Percentiles rank a stretch among this genome's conserved stretches.
phyloP scores from a whole-genome alignment of 2,113 vertebrate genomes.

The Marmota flaviventris region DNA sequence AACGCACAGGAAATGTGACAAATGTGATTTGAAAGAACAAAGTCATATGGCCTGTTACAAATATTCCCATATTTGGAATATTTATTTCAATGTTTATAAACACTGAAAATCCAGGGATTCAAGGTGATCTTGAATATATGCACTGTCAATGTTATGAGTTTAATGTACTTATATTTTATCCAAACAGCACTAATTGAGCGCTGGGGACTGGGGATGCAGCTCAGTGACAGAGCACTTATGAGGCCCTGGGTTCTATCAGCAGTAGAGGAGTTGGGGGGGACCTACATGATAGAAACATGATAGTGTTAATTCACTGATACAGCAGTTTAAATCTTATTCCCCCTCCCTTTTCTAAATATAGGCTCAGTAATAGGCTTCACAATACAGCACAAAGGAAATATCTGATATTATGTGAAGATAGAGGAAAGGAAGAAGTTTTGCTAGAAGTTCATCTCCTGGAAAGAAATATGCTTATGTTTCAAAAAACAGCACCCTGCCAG shows the following conservation, averaged over 20 bases:
- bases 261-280: too few relatives aligned
- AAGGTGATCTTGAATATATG: background rate
- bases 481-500: background rate
- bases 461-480: slow-evolving; percentile 44
- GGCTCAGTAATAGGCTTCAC: background rate
- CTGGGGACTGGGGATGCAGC: too few relatives aligned
- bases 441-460: background rate
- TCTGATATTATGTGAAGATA: background rate
- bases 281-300: background rate
- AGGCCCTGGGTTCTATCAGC: too few relatives aligned
- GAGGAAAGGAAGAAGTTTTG: background rate
- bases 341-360: slow-evolving; percentile 9
- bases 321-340: background rate
- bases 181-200: background rate
- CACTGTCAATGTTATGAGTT: background rate
- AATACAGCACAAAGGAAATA: background rate
- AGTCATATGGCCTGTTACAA: background rate
- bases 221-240: background rate
- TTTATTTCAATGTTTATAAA: too few relatives aligned
- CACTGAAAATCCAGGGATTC: background rate
- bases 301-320: background rate
- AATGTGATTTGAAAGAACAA: background rate
- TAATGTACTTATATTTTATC: background rate
- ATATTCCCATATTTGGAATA: background rate
- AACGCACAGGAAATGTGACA: slow-evolving; percentile 54